Percentiles rank a stretch among this genome's conserved stretches.
Conservation (phyloP, 1,140 invertebrate species). For the Oedothorax gibbosus region DNA sequence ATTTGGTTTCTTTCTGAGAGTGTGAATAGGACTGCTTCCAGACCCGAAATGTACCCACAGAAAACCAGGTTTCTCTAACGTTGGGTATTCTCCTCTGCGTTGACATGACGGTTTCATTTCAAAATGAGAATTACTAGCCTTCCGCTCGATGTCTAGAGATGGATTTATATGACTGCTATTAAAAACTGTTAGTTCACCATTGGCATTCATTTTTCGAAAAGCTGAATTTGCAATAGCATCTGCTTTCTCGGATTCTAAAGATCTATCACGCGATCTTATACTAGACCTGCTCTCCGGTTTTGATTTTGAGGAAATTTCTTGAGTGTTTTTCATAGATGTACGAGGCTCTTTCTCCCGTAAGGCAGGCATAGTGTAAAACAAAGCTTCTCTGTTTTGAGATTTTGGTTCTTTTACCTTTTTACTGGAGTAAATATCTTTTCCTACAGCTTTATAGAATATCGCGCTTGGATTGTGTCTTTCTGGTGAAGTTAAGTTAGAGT, state of each 20-base stretch:
- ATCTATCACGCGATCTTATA: slow-evolving; percentile 18
- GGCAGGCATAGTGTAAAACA: slow-evolving; percentile 31
- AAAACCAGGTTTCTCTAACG: slow-evolving; percentile 53
- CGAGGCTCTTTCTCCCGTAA: slow-evolving; percentile 6
- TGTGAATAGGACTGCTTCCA: slow-evolving; percentile 45
- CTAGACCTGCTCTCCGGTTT: neutral
- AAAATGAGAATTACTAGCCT: neutral
- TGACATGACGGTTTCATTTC: neutral
- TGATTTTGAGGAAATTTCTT: neutral
- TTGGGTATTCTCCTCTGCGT: slow-evolving; percentile 29
- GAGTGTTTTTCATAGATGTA: neutral
- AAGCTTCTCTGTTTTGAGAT: slow-evolving; percentile 25
- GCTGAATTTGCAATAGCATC: slow-evolving; percentile 45
- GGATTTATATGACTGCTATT: slow-evolving; percentile 32
- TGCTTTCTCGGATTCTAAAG: slow-evolving; percentile 46
- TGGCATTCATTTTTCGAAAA: slow-evolving; percentile 29
- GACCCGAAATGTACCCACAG: slow-evolving; percentile 58
- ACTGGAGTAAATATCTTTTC: neutral
- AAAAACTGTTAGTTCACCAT: slow-evolving; percentile 52
- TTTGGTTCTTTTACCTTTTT: neutral
- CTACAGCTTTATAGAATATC: slow-evolving; percentile 25
- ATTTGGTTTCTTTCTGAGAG: slow-evolving; percentile 35
- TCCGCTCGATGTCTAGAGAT: neutral
- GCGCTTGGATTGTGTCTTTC: slow-evolving; percentile 51
- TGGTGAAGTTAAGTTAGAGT: slow-evolving; percentile 13